Evolutionary conservation across 2,797 vertebrate genomes (phyloP).

Genomic region (Amphiprion clarkii): DNA sequence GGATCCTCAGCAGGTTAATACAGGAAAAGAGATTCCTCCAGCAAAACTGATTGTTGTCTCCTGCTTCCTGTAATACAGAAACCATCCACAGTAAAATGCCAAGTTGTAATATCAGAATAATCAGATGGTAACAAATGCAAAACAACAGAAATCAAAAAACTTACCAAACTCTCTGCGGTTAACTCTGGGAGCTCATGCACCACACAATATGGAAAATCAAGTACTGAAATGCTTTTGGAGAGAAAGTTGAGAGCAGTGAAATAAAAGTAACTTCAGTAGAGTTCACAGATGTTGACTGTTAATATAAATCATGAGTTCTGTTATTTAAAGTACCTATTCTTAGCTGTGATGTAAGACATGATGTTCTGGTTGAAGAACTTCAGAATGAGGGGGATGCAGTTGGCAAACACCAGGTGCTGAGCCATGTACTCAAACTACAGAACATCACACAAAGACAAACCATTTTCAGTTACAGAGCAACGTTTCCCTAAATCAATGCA

Average conservation of each 20-base stretch:
- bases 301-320: background rate
- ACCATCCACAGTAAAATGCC: background rate
- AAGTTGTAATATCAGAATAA: background rate
- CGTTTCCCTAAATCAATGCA: background rate
- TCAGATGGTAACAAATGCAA: background rate
- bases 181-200: conserved; percentile 96
- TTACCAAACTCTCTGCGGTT: conserved; percentile 96
- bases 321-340: conserved; percentile 90
- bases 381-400: conserved; percentile 98
- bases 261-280: background rate
- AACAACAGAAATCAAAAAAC: conserved; percentile 39
- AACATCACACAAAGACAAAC: conserved; percentile 14
- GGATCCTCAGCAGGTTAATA: conserved; percentile 96
- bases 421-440: conserved; percentile 98
- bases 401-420: conserved; percentile 98
- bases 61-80: conserved; percentile 90
- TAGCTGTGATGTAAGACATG: conserved; percentile 99
- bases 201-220: conserved; percentile 96
- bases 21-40: conserved; percentile 99
- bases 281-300: background rate
- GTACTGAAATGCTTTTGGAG: conserved; percentile 92
- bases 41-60: conserved; percentile 98
- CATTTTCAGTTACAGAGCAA: background rate
- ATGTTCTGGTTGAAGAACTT: conserved; percentile 99
- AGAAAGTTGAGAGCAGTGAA: conserved; percentile 2